Conservation (phyloP, 2,888 invertebrate genomes). For the Stegophylla sp. region DNA sequence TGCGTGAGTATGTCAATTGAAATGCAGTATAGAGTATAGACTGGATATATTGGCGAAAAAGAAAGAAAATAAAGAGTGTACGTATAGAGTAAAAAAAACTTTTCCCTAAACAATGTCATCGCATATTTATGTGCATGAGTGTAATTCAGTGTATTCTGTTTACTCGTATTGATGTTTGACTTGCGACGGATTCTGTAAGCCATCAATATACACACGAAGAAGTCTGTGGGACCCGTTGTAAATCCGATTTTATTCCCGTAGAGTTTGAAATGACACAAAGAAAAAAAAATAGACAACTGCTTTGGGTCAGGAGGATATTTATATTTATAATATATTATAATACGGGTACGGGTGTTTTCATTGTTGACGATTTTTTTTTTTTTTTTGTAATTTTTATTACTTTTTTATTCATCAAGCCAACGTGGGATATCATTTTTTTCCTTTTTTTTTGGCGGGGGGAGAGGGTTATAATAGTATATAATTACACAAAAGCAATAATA, state of each 20-base stretch:
- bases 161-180: conserved; percentile 5
- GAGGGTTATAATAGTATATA: not conserved
- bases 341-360: no score
- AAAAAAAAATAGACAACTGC: not conserved
- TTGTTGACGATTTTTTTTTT: no score
- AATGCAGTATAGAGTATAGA: no score
- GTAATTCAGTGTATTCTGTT: no score
- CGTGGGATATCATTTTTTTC: not conserved
- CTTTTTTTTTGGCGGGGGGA: not conserved
- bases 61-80: no score
- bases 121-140: no score
- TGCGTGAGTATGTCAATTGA: no score
- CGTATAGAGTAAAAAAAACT: no score
- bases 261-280: not conserved
- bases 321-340: no score
- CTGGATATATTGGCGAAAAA: no score
- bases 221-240: not conserved
- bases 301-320: no score
- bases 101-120: no score
- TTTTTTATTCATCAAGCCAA: not conserved
- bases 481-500: not conserved
- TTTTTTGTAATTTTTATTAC: not conserved
- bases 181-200: not conserved
- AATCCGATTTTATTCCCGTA: not conserved
- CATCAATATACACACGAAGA: not conserved